Conservation (phyloP, 2,113 vertebrate genomes). For the Corvus hawaiiensis region DNA sequence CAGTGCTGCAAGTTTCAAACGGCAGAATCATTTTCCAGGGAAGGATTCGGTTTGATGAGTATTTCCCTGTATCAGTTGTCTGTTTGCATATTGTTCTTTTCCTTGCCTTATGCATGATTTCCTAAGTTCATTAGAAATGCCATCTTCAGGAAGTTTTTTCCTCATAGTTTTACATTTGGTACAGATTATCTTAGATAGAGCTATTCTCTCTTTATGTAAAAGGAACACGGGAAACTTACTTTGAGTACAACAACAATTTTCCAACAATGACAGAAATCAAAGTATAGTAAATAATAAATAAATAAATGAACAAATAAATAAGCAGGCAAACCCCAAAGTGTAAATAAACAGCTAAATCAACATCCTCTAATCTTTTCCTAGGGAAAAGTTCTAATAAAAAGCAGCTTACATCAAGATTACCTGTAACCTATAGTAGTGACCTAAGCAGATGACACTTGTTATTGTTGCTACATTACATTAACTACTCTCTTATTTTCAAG, state of each 20-base stretch:
- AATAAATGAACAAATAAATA: background rate
- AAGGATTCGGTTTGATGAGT: background rate
- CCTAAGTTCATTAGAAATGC: background rate
- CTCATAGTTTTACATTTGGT: background rate
- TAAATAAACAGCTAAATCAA: background rate
- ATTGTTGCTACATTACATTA: background rate
- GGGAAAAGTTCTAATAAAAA: background rate
- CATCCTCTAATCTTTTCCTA: background rate
- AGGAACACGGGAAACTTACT: background rate
- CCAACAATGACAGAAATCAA: background rate
- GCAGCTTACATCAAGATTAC: background rate
- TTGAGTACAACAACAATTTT: background rate
- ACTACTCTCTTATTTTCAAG: background rate
- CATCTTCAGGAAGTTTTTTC: background rate
- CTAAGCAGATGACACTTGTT: background rate
- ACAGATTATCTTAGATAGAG: background rate
- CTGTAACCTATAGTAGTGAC: background rate
- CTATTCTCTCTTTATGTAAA: background rate
- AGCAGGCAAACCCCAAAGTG: accelerated
- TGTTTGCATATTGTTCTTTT: background rate
- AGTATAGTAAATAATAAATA: background rate
- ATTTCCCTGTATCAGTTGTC: background rate
- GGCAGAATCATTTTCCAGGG: background rate
- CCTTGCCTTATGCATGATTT: background rate
- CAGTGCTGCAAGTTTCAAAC: background rate